phyloP scores from a whole-genome alignment of 2,797 vertebrate species.

The Phoxinus dragarum region DNA sequence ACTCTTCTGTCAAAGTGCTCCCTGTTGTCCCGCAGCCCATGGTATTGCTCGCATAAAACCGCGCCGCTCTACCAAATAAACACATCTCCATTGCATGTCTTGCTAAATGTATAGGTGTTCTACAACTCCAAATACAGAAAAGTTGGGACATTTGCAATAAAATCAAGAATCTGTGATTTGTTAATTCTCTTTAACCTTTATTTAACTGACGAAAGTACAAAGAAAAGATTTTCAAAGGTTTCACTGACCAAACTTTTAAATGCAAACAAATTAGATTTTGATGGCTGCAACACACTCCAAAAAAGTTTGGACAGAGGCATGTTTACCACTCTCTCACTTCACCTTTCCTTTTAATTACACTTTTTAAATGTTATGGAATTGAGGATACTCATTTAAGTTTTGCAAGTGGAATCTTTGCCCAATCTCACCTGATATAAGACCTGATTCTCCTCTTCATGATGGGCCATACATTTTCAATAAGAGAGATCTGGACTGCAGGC shows the following conservation, averaged over 20 bases:
- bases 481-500: background rate
- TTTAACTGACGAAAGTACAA: background rate
- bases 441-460: background rate
- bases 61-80: constrained; percentile 41
- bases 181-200: background rate
- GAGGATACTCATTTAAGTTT: background rate
- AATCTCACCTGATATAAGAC: background rate
- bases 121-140: background rate
- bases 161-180: background rate
- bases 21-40: constrained; percentile 97
- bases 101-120: constrained; percentile 45
- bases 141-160: background rate
- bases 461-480: background rate
- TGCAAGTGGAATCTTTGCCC: background rate
- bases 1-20: constrained; percentile 96
- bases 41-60: constrained; percentile 84
- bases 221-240: background rate
- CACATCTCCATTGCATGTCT: constrained; percentile 56
- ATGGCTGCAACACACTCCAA: background rate
- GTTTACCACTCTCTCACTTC: background rate
- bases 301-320: background rate
- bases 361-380: background rate
- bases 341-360: background rate
- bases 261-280: background rate
- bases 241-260: background rate